These are phyloP conservation scores for Aphaenogaster rudis DNA, from an alignment of 1,140 invertebrate genomes.

Conservation along the genomic window DNA sequence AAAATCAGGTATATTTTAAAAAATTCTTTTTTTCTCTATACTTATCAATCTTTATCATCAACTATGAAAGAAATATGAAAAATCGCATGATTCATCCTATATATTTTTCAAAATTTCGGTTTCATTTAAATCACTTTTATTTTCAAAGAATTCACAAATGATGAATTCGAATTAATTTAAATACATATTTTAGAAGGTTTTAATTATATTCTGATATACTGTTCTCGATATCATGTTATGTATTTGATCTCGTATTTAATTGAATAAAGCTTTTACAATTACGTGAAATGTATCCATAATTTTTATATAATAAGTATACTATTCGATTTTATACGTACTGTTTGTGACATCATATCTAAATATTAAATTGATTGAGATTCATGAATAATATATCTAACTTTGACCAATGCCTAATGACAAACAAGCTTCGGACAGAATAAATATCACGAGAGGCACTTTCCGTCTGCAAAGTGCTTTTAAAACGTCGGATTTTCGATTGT, in stretches of 20 bases:
- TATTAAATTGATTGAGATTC: neutral
- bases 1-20: neutral
- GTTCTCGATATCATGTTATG: neutral
- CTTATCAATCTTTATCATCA: neutral
- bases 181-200: constrained; percentile 4
- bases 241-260: neutral
- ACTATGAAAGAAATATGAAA: neutral
- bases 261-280: neutral
- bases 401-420: neutral
- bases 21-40: neutral
- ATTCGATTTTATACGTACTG: neutral
- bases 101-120: neutral
- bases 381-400: neutral
- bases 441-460: constrained; percentile 16
- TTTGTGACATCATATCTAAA: neutral
- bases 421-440: constrained; percentile 13
- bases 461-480: constrained; percentile 45
- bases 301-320: neutral
- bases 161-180: neutral
- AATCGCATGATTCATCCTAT: neutral
- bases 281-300: neutral
- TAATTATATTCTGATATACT: constrained; percentile 3
- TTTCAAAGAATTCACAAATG: neutral
- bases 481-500: constrained; percentile 52
- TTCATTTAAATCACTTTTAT: neutral